phyloP scores from a whole-genome alignment of 1,140 invertebrate species.

The Sarcophaga peregrina region DNA sequence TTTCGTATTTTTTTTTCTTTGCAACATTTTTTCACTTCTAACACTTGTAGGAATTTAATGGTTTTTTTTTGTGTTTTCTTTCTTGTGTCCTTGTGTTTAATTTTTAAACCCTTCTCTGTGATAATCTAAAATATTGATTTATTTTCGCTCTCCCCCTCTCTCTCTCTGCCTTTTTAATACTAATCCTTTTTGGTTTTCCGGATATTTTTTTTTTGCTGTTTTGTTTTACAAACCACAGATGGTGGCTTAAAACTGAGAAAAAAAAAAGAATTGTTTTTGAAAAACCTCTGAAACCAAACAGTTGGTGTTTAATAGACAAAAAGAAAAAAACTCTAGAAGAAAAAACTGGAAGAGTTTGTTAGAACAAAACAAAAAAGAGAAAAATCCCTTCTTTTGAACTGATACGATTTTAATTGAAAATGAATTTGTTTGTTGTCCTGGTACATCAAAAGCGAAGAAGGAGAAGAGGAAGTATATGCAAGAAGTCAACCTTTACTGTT shows the following conservation, averaged over 20 bases:
- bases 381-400: slow-evolving; percentile 43
- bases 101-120: slow-evolving; percentile 22
- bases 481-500: slow-evolving; percentile 23
- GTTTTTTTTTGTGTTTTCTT: slow-evolving; percentile 23
- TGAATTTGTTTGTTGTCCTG: slow-evolving; percentile 63
- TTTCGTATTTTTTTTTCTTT: neutral
- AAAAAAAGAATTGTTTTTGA: neutral
- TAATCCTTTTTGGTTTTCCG: slow-evolving; percentile 20
- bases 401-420: slow-evolving; percentile 65
- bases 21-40: neutral
- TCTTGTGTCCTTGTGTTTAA: neutral
- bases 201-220: slow-evolving; percentile 13
- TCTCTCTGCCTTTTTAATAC: neutral
- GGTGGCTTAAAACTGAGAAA: neutral
- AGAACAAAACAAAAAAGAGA: neutral
- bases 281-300: slow-evolving; percentile 27
- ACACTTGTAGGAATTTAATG: slow-evolving; percentile 27
- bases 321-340: slow-evolving; percentile 12
- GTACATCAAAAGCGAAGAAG: neutral
- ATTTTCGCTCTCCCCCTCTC: neutral
- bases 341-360: too few species aligned
- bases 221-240: slow-evolving; percentile 24
- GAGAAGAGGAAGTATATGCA: neutral
- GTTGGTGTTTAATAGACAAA: slow-evolving; percentile 7
- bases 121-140: neutral